A percentile compares a stretch with the other conserved stretches of the same genome.
Evolutionary conservation across 2,113 vertebrate species (phyloP).

Genomic region (Phycodurus eques): DNA sequence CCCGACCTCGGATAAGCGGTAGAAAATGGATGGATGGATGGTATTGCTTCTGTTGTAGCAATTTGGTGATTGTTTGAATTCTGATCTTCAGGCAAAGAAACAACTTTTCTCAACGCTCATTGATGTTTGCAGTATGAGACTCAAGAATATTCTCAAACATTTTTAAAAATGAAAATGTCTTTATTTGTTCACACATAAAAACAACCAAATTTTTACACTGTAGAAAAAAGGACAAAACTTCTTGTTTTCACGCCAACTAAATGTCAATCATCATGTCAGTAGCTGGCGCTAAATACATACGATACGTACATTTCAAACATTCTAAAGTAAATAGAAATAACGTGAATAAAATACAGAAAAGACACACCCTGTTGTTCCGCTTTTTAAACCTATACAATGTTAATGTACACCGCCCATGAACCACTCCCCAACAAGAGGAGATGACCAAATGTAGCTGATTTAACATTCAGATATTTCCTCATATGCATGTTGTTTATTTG

Average conservation of each 20-base stretch:
- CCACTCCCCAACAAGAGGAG: neutral
- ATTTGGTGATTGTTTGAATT: neutral
- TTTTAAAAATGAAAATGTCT: neutral
- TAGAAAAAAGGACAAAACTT: neutral
- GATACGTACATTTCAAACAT: neutral
- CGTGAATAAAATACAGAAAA: neutral
- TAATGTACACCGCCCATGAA: neutral
- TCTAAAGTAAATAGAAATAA: neutral
- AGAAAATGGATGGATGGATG: no score
- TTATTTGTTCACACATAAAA: conserved; percentile 1
- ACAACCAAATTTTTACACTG: neutral
- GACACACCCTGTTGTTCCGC: neutral
- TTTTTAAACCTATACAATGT: neutral
- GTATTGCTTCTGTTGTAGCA: neutral
- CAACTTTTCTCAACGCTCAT: neutral
- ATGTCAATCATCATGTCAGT: neutral
- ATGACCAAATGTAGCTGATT: neutral
- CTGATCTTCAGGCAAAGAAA: neutral
- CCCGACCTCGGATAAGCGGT: no score
- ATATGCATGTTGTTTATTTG: neutral
- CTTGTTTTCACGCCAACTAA: neutral
- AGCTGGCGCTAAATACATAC: neutral
- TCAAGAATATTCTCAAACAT: neutral
- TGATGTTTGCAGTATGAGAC: neutral
- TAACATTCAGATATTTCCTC: neutral